Percentiles rank a stretch among this genome's conserved stretches.
These are phyloP conservation scores for Zelleria hepariella DNA, from an alignment of 2,888 invertebrate genomes.

Conservation along the genomic window DNA sequence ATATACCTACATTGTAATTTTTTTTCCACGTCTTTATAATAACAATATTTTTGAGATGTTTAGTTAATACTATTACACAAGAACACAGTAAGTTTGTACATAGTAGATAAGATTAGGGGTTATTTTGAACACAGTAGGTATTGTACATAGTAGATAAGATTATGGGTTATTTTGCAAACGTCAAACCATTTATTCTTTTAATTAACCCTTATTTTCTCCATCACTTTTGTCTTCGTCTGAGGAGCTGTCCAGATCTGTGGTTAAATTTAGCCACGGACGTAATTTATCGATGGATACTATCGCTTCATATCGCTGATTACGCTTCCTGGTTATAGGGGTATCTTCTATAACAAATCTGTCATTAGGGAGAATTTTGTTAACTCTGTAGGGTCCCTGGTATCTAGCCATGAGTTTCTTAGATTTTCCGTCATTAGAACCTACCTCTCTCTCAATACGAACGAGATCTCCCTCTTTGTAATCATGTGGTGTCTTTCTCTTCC, in stretches of 20 bases:
- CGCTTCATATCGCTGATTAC: slow-evolving; percentile 9
- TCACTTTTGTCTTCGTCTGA: background rate
- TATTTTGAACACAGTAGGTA: no score
- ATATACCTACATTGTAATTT: no score
- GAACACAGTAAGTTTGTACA: no score
- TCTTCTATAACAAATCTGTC: slow-evolving; percentile 10
- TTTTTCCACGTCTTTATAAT: no score
- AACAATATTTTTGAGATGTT: no score
- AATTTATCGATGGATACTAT: slow-evolving; percentile 12
- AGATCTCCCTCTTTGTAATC: slow-evolving; percentile 7
- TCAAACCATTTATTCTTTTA: no score
- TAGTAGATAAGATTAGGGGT: no score
- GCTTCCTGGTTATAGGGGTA: slow-evolving; percentile 8
- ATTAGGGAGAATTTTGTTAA: background rate
- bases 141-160: no score
- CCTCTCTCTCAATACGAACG: slow-evolving; percentile 5
- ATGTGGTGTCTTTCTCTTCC: background rate
- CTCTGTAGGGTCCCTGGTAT: slow-evolving; percentile 10
- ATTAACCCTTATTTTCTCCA: no score
- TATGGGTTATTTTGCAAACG: no score
- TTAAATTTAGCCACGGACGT: slow-evolving; percentile 2
- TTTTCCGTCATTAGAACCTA: slow-evolving; percentile 6
- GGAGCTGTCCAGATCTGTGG: background rate
- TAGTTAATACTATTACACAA: no score
- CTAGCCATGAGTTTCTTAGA: slow-evolving; percentile 9